phyloP scores from a whole-genome alignment of 2,113 vertebrate species.

The Sinocyclocheilus grahami region DNA sequence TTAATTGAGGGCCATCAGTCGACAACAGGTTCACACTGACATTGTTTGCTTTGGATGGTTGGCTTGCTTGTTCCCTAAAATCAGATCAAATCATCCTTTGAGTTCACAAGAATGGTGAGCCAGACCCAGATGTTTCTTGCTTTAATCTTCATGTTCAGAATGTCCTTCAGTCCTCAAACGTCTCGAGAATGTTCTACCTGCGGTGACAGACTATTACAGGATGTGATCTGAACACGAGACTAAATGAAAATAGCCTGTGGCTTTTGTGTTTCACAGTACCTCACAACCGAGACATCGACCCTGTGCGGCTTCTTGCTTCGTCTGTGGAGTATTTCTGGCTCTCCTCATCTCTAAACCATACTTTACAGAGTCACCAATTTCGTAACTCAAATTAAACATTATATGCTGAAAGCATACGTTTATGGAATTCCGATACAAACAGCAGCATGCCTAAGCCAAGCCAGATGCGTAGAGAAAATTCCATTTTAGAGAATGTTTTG shows the following conservation, averaged over 20 bases:
- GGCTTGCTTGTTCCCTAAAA: slow-evolving; percentile 5
- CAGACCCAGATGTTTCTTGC: not conserved
- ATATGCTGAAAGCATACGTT: slow-evolving; percentile 37
- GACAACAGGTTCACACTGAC: not conserved
- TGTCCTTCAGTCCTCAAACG: not conserved
- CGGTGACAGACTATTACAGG: not conserved
- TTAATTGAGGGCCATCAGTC: not conserved
- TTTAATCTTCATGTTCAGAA: not conserved
- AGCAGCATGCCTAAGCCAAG: slow-evolving; percentile 40
- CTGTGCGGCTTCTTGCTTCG: slow-evolving; percentile 16
- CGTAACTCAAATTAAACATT: slow-evolving; percentile 52
- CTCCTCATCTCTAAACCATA: slow-evolving; percentile 44
- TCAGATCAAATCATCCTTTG: not conserved
- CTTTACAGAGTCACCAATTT: slow-evolving; percentile 50
- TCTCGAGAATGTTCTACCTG: not conserved
- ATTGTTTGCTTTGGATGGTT: not conserved
- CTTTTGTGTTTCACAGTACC: slow-evolving; percentile 31
- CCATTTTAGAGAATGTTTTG: slow-evolving; percentile 23
- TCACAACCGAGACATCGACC: slow-evolving; percentile 23
- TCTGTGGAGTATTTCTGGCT: slow-evolving; percentile 49
- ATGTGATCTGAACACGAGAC: slow-evolving; percentile 33
- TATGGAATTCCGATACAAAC: slow-evolving; percentile 38
- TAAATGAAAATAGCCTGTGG: not conserved
- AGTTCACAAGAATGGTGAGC: not conserved
- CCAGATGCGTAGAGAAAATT: slow-evolving; percentile 9